These are phyloP conservation scores for Mionectes macconnelli DNA, from an alignment of 2,113 vertebrate species.

Conservation along the genomic window DNA sequence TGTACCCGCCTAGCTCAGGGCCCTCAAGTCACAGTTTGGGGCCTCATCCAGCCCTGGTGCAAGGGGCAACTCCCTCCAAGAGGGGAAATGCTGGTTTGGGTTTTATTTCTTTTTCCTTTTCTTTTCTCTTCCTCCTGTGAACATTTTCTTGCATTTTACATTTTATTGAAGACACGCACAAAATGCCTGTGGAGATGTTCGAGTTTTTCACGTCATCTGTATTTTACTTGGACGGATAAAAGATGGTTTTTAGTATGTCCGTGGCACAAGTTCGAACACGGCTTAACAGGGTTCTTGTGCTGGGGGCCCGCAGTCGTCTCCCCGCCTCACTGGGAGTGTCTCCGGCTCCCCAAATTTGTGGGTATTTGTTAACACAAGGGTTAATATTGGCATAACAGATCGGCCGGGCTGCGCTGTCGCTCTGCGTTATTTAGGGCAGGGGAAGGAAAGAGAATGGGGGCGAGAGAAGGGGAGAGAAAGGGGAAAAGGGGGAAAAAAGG, in stretches of 20 bases:
- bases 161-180: neutral
- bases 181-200: neutral
- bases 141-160: rapidly evolving
- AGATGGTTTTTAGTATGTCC: neutral
- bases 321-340: rapidly evolving
- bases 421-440: neutral
- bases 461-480: neutral
- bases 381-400: rapidly evolving
- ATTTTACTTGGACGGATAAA: neutral
- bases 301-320: neutral
- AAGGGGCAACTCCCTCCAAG: rapidly evolving
- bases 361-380: neutral
- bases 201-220: neutral
- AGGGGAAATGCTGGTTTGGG: rapidly evolving
- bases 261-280: rapidly evolving
- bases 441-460: rapidly evolving
- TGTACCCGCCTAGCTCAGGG: neutral
- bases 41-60: neutral
- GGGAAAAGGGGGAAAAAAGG: neutral
- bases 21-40: neutral
- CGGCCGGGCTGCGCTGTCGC: neutral
- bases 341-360: neutral
- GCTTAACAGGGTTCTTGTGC: rapidly evolving
- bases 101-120: too few relatives aligned
- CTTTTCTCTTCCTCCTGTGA: neutral